Evolutionary conservation across 2,888 invertebrate genomes (phyloP), one percentile per base, ranked within the genome.

Genomic region (Neria commutata): DNA sequence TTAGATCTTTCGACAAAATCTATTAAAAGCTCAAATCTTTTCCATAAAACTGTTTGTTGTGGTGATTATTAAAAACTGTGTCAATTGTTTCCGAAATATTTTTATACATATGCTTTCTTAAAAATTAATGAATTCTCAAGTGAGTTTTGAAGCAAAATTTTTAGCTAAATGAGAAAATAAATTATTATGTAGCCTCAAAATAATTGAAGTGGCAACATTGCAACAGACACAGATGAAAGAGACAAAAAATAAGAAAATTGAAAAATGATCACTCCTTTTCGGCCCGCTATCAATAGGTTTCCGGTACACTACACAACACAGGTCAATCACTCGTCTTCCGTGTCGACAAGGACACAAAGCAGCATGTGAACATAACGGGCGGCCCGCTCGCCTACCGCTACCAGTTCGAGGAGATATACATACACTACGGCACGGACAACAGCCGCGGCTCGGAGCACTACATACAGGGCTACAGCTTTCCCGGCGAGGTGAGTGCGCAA

Each of bases 331-430:
- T 98, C 66, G 92, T 95, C 67, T 94, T 97, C 83, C 88, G 92
- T 53, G 90, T 95, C 61, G 94, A 95, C 80, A 93, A 92, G 76
- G 94, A 94, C 77, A 90, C 92, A 50, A 93, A 93, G 78, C 91
- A 92, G 72, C 92, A 92, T 74, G 92, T 98, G 63, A 97, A 96
- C 85, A 95, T 99, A 77, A 93, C 94, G 48, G 96, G 95, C 5
- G 98, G 98, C 0, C 98, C 98, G 0, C 86, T 98, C 62, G 94
- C 96, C 65, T 98, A 98, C 84, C 87, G 92, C 67, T 98, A 97
- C 84, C 94, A 94, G 83, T 94, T 97, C 73, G 93, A 94, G 75
- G 95, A 97, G 83, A 92, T 97, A 79, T 95, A 95, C 84, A 92
- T 96, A 78, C 97, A 97, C 83, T 97, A 95, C 79, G 96, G 96